Evolutionary conservation across 2,113 vertebrate species (phyloP).

Genomic region (Pluvialis apricaria): DNA sequence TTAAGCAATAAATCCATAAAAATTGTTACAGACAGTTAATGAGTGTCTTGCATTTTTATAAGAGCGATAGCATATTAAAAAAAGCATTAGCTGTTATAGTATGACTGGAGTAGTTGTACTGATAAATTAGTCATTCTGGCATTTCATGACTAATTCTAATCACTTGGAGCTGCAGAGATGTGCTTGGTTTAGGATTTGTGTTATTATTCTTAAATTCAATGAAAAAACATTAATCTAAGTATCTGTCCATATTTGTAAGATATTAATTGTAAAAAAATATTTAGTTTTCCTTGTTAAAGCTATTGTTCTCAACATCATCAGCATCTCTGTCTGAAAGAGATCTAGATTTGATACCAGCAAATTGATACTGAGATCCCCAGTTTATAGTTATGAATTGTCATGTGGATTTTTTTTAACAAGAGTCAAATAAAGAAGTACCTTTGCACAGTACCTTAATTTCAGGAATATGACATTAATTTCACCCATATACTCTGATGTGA

Average conservation of each 20-base stretch:
- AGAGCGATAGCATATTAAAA: constrained; percentile 17
- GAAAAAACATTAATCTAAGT: neutral
- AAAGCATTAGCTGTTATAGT: neutral
- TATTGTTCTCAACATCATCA: neutral
- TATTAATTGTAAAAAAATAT: neutral
- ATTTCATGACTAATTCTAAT: neutral
- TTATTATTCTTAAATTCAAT: neutral
- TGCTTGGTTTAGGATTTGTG: neutral
- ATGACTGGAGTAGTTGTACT: neutral
- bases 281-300: neutral
- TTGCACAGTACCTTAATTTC: neutral
- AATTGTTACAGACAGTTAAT: constrained; percentile 47
- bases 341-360: neutral
- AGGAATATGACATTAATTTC: neutral
- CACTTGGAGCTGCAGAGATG: neutral
- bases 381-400: neutral
- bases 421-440: neutral
- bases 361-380: neutral
- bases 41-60: constrained; percentile 47
- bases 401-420: neutral
- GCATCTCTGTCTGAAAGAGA: neutral
- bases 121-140: constrained; percentile 14
- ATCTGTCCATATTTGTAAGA: neutral
- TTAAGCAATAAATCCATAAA: constrained; percentile 68
- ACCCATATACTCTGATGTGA: neutral